These are phyloP conservation scores for Ephestia elutella DNA, from an alignment of 1,140 invertebrate species.

Conservation along the genomic window DNA sequence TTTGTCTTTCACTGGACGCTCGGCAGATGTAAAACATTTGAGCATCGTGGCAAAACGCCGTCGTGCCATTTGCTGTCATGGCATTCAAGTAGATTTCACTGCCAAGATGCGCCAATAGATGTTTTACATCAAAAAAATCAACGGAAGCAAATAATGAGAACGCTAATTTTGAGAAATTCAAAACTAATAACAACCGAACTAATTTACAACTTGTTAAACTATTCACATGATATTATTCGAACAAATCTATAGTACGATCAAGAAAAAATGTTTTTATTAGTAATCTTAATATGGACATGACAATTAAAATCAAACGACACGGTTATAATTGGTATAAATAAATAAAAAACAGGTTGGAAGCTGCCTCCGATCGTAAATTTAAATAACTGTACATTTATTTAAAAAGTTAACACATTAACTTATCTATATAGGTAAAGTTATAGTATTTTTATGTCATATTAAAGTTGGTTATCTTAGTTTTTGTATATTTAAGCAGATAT, in stretches of 20 bases:
- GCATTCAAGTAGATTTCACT: too few species aligned
- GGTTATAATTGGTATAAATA: neutral
- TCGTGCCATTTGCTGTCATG: too few species aligned
- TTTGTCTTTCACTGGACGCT: too few species aligned
- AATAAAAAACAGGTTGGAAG: neutral
- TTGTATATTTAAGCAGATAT: too few species aligned
- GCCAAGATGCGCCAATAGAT: too few species aligned
- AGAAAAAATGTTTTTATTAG: constrained; percentile 1
- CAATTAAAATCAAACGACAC: neutral
- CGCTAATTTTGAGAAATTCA: neutral
- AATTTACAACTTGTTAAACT: constrained; percentile 3
- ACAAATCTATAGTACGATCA: neutral
- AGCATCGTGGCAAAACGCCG: too few species aligned
- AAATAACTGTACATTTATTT: neutral
- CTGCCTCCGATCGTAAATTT: neutral
- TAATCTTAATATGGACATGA: neutral
- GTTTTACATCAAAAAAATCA: neutral
- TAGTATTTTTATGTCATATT: neutral
- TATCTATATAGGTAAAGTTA: neutral
- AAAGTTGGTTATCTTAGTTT: too few species aligned
- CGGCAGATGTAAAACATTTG: too few species aligned
- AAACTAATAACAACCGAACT: neutral
- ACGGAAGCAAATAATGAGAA: neutral
- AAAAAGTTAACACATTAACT: neutral
- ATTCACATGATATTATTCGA: neutral